phyloP scores from a whole-genome alignment of 2,113 vertebrate genomes.

The Spilogale gracilis region DNA sequence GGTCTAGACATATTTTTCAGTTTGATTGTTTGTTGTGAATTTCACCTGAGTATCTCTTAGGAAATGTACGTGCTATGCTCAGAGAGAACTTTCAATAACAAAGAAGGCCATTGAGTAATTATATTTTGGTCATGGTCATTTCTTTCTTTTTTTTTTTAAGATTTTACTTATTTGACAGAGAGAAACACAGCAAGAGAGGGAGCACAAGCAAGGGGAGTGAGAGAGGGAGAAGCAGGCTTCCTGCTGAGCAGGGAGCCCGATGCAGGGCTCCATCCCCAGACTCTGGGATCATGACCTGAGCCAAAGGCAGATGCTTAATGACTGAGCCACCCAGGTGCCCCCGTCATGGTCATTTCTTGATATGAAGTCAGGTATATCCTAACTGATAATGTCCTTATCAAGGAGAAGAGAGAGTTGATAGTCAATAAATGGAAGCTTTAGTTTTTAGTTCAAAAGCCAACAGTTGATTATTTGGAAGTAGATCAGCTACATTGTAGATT shows the following conservation, averaged over 20 bases:
- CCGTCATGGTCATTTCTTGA: slow-evolving; percentile 39
- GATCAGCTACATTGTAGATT: background rate
- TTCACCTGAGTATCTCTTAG: slow-evolving; percentile 39
- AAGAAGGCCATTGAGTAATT: background rate
- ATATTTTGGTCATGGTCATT: slow-evolving; percentile 48
- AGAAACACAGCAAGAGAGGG: too few relatives aligned
- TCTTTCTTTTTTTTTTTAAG: background rate
- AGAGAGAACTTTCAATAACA: slow-evolving; percentile 15
- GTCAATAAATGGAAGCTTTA: slow-evolving; percentile 20
- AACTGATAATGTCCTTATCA: slow-evolving; percentile 37
- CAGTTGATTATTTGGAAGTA: slow-evolving; percentile 12
- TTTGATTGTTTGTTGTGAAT: slow-evolving; percentile 1
- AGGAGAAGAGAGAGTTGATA: background rate
- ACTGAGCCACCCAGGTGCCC: too few relatives aligned
- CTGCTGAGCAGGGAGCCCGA: too few relatives aligned
- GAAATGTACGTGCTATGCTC: background rate
- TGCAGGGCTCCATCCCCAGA: too few relatives aligned
- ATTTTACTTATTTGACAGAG: too few relatives aligned
- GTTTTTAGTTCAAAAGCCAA: slow-evolving; percentile 56
- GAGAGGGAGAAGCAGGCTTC: too few relatives aligned
- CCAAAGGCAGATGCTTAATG: too few relatives aligned
- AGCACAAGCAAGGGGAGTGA: too few relatives aligned
- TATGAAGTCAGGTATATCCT: slow-evolving; percentile 56
- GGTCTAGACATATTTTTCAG: slow-evolving; percentile 14
- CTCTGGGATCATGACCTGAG: too few relatives aligned